Conservation (phyloP, 2,797 vertebrate genomes). For the Chaetodon trifasciatus region DNA sequence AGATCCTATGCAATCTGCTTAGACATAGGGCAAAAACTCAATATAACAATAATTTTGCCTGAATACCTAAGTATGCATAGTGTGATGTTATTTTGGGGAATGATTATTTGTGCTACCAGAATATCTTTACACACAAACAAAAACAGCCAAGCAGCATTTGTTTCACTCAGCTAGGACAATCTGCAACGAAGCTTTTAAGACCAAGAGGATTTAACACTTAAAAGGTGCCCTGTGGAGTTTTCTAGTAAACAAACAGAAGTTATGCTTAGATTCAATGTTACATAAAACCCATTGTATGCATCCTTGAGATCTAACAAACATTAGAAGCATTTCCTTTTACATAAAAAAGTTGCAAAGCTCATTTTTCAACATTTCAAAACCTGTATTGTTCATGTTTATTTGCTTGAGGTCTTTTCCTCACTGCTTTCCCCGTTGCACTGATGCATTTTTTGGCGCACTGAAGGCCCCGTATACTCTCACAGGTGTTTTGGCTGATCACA, state of each 20-base stretch:
- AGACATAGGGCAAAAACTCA: not conserved
- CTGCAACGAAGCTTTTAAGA: not conserved
- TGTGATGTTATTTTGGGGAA: constrained; percentile 25
- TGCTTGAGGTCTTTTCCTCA: not conserved
- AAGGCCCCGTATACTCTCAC: not conserved
- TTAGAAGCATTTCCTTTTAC: not conserved
- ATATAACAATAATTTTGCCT: not conserved
- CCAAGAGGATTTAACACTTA: not conserved
- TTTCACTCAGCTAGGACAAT: constrained; percentile 11
- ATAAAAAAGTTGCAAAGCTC: not conserved
- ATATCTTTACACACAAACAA: constrained; percentile 8
- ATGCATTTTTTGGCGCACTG: not conserved
- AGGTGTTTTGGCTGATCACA: not conserved
- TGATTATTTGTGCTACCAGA: constrained; percentile 3
- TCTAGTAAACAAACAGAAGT: not conserved
- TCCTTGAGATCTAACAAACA: not conserved
- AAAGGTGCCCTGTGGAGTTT: not conserved
- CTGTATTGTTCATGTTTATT: not conserved
- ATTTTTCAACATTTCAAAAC: not conserved
- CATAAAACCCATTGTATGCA: not conserved
- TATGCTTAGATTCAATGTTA: not conserved
- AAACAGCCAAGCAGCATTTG: constrained; percentile 20
- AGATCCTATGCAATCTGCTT: constrained; percentile 2
- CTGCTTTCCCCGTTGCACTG: not conserved
- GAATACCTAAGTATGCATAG: not conserved